Conservation (phyloP, 2,113 vertebrate species). For the Syngnathus typhle region DNA sequence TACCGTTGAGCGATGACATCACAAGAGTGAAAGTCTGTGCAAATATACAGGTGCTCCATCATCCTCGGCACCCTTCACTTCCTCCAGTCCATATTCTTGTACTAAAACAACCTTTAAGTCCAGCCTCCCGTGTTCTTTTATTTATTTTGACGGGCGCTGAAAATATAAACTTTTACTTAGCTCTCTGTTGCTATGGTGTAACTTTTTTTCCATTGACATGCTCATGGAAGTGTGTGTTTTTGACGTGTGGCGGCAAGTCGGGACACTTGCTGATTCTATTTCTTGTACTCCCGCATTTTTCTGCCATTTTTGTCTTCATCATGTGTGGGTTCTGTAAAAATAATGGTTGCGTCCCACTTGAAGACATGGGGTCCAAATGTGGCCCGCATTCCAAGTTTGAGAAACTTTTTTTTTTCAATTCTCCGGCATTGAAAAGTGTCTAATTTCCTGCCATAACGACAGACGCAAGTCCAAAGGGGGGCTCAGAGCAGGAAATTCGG, state of each 20-base stretch:
- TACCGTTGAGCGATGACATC: conserved; percentile 65
- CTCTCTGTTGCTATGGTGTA: conserved; percentile 59
- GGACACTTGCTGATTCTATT: no score
- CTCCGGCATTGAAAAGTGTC: not conserved
- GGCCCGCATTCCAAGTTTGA: not conserved
- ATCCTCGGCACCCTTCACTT: conserved; percentile 24
- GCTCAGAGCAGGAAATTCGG: conserved; percentile 10
- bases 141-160: conserved; percentile 67
- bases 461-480: not conserved
- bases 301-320: not conserved
- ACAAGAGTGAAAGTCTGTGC: conserved; percentile 53
- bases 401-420: not conserved
- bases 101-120: conserved; percentile 44
- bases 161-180: conserved; percentile 70
- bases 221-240: conserved; percentile 6
- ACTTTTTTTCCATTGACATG: conserved; percentile 20
- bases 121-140: conserved; percentile 37
- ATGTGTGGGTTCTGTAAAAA: not conserved
- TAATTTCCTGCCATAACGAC: conserved; percentile 15
- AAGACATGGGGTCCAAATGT: not conserved
- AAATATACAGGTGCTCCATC: conserved; percentile 58
- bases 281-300: no score
- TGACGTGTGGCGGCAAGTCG: not conserved
- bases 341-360: not conserved
- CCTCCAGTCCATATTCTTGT: conserved; percentile 40